Conservation (phyloP, 2,797 vertebrate species). For the Enteromius viviparus region DNA sequence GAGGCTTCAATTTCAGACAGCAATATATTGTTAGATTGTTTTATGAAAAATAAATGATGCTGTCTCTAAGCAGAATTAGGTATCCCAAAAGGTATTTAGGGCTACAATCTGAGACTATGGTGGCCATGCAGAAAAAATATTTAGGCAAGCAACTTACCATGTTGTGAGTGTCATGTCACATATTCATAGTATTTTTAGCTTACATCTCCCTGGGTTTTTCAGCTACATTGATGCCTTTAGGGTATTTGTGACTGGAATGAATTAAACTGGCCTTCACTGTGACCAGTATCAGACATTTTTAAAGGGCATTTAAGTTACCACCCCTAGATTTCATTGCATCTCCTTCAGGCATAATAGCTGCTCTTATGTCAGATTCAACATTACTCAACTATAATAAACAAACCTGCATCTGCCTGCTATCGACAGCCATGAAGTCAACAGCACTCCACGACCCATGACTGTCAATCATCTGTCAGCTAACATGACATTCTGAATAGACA, state of each 20-base stretch:
- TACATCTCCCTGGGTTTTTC: background rate
- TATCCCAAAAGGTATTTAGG: background rate
- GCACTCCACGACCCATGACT: constrained; percentile 1
- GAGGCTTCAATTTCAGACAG: background rate
- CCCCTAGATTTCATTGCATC: background rate
- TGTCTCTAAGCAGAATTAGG: background rate
- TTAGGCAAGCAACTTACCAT: constrained; percentile 1
- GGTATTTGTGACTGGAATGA: background rate
- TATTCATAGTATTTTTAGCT: constrained; percentile 1
- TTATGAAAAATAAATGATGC: background rate
- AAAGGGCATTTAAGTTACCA: constrained; percentile 7
- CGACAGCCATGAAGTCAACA: constrained; percentile 8
- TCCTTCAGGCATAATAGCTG: background rate
- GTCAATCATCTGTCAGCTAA: constrained; percentile 29
- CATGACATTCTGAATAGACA: constrained; percentile 12
- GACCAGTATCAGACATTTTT: background rate
- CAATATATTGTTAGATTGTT: background rate
- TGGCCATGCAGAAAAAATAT: background rate
- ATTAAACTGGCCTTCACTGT: constrained; percentile 6
- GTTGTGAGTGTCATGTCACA: background rate
- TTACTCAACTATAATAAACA: constrained; percentile 8
- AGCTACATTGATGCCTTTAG: background rate
- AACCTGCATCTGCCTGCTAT: constrained; percentile 10
- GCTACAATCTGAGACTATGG: background rate
- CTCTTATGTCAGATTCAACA: background rate